Conservation (phyloP, 64 coral and sea anemone genomes). For the Montipora sp. region DNA sequence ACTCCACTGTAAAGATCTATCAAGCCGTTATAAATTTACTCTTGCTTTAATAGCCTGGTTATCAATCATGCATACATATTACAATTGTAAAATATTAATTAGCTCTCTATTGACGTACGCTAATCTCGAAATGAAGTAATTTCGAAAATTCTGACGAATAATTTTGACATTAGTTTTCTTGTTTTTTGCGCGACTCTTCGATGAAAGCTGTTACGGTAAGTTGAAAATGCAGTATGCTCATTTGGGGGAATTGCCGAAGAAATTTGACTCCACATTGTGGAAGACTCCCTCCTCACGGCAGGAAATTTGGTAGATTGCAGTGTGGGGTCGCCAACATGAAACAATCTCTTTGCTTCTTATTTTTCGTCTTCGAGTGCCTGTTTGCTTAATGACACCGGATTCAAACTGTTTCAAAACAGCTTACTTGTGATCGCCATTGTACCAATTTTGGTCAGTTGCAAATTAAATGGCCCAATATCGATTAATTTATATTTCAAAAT, state of each 20-base stretch:
- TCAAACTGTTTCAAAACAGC: not conserved
- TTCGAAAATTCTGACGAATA: not conserved
- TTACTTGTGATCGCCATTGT: not conserved
- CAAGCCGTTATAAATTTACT: slow-evolving; percentile 30
- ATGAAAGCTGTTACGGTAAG: not conserved
- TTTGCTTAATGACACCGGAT: not conserved
- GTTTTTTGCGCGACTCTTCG: not conserved
- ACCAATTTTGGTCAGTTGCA: not conserved
- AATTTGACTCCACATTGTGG: too few species aligned
- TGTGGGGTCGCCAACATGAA: slow-evolving; percentile 10
- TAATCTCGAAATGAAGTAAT: not conserved
- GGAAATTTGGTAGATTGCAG: not conserved
- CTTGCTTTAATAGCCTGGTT: not conserved
- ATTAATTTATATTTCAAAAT: not conserved
- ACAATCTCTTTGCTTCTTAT: not conserved
- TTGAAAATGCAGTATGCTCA: not conserved
- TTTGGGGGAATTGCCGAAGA: too few species aligned
- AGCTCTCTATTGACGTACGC: not conserved
- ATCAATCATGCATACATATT: not conserved
- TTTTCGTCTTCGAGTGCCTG: not conserved
- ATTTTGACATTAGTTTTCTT: not conserved
- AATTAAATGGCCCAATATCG: not conserved
- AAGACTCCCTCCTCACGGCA: not conserved
- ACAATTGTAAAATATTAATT: slow-evolving; percentile 31
- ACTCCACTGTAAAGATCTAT: not conserved